phyloP scores from a whole-genome alignment of 2,113 vertebrate species.

The Boleophthalmus pectinirostris region DNA sequence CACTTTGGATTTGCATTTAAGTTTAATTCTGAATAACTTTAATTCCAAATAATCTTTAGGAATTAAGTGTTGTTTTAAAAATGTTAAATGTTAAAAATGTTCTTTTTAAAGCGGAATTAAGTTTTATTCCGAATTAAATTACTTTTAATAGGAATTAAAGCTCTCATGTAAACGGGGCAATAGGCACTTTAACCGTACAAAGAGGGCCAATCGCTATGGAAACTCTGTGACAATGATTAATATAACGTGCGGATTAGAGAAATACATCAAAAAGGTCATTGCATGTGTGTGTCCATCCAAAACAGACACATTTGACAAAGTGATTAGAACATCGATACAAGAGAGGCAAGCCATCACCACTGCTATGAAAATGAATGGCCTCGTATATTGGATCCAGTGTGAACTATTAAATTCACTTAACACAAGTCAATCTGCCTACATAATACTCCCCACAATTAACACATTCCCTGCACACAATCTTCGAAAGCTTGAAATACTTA shows the following conservation, averaged over 20 bases:
- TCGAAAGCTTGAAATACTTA: not conserved
- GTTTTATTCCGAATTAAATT: no score
- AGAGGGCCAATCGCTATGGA: constrained; percentile 5
- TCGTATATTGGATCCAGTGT: not conserved
- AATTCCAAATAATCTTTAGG: no score
- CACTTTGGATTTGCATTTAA: no score
- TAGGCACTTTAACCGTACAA: no score
- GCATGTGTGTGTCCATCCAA: constrained; percentile 35
- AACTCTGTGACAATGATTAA: constrained; percentile 36
- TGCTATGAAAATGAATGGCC: constrained; percentile 14
- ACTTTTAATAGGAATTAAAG: no score
- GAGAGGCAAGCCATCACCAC: constrained; percentile 20
- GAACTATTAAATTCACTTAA: constrained; percentile 12
- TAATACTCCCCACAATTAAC: not conserved
- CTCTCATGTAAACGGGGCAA: no score
- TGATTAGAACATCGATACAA: constrained; percentile 20
- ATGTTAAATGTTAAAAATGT: no score
- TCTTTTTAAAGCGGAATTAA: no score
- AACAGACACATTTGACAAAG: constrained; percentile 37
- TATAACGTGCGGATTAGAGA: constrained; percentile 2
- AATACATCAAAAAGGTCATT: constrained; percentile 45
- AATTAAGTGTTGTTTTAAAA: no score
- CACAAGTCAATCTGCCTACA: constrained; percentile 21
- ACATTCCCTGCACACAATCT: not conserved
- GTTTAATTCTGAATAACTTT: no score